phyloP scores from a whole-genome alignment of 1,140 invertebrate genomes.

The Drosophila parvula region DNA sequence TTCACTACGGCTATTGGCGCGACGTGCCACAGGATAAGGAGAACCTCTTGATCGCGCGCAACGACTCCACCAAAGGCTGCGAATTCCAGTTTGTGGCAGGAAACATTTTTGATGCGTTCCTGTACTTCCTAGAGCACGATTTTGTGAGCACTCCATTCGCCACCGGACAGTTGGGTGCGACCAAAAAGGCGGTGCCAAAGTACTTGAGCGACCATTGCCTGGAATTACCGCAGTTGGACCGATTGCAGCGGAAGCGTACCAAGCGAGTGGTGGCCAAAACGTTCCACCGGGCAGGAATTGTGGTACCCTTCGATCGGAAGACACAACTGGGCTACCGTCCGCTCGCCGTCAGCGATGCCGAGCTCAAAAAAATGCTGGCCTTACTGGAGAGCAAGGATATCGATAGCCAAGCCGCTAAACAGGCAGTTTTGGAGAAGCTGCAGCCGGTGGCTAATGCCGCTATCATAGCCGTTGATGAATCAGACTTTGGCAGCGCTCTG shows the following conservation, averaged over 20 bases:
- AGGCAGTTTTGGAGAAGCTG: conserved; percentile 87
- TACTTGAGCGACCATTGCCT: conserved; percentile 88
- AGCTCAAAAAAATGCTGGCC: conserved; percentile 90
- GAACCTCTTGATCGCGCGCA: conserved; percentile 91
- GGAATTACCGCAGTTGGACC: conserved; percentile 53
- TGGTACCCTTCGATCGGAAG: conserved; percentile 93
- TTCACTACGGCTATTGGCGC: conserved; percentile 95
- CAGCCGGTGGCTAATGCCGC: conserved; percentile 90
- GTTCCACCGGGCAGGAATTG: conserved; percentile 94
- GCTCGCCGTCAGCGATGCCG: conserved; percentile 90
- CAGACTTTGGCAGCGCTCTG: conserved; percentile 95
- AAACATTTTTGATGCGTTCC: conserved; percentile 94
- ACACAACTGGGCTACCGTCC: conserved; percentile 92
- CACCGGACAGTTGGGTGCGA: conserved; percentile 86
- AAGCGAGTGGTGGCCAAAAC: conserved; percentile 90
- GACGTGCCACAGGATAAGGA: conserved; percentile 90
- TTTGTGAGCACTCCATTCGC: conserved; percentile 88
- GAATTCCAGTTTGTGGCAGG: conserved; percentile 89
- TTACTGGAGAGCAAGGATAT: conserved; percentile 87
- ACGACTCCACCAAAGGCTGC: conserved; percentile 88
- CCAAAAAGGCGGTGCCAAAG: conserved; percentile 87
- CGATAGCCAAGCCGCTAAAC: conserved; percentile 86
- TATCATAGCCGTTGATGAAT: conserved; percentile 91
- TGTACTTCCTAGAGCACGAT: conserved; percentile 87
- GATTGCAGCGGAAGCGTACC: conserved; percentile 85